Conservation (phyloP, 2,797 vertebrate genomes). For the Artibeus jamaicensis region DNA sequence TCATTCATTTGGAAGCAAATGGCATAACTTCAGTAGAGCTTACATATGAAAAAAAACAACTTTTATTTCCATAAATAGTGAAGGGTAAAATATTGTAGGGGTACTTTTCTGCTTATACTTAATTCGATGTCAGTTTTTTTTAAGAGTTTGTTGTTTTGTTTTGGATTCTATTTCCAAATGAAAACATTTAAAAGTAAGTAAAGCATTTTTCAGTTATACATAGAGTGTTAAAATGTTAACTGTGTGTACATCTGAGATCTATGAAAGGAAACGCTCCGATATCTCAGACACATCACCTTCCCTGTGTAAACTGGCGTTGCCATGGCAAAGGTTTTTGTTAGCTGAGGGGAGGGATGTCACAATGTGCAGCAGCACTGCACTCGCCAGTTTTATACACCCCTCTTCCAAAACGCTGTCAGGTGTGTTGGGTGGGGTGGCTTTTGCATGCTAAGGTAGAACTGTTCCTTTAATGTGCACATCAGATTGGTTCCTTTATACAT, state of each 20-base stretch:
- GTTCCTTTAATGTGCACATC: not conserved
- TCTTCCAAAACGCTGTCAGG: slow-evolving; percentile 15
- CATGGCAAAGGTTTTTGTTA: slow-evolving; percentile 21
- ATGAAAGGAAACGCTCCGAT: slow-evolving; percentile 33
- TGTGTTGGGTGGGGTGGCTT: not conserved
- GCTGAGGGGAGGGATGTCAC: not conserved
- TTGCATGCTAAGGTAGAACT: not conserved
- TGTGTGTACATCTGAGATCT: not conserved
- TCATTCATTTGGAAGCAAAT: slow-evolving; percentile 32
- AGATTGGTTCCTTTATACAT: not conserved
- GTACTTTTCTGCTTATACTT: not conserved
- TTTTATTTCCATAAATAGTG: not conserved
- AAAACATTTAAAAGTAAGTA: not conserved
- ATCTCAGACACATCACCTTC: slow-evolving; percentile 24
- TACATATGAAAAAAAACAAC: not conserved
- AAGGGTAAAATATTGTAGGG: slow-evolving; percentile 2
- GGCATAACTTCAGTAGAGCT: not conserved
- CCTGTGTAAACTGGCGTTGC: slow-evolving; percentile 59
- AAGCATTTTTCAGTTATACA: not conserved
- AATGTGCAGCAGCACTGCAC: not conserved
- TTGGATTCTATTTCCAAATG: slow-evolving; percentile 27
- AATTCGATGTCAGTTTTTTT: not conserved
- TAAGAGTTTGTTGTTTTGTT: not conserved
- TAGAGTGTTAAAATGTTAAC: slow-evolving; percentile 2
- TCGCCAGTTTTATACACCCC: not conserved